Evolutionary conservation across 2,113 vertebrate genomes (phyloP), one percentile per base, ranked within the genome.

Genomic region (Dolichotis patagonum): DNA sequence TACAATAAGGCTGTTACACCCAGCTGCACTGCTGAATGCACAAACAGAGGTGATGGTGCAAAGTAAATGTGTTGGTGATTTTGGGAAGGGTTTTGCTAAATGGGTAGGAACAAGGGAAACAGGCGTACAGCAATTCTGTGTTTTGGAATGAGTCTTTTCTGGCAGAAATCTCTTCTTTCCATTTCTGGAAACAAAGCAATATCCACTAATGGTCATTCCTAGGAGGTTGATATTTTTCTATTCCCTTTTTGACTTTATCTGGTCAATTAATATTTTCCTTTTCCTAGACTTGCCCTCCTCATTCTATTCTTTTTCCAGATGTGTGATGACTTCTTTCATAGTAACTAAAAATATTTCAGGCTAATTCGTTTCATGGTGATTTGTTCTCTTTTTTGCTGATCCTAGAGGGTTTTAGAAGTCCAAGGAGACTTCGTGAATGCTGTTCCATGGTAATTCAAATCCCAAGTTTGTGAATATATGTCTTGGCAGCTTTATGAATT

Each of bases 231-330:
- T 75, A 52, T 16, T 97, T 91, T 97, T 60, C 87, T 95, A 54
- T 85, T n/a, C 62, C 54, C 8, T 69, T 94, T 97, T 97, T 90
- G 94, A 83, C n/a, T 96, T 98, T 95, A 98, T 97, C 81, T 96
- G 96, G 96, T 97, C 95, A 11, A 88, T 98, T 98, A 94, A 97
- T 97, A 96, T 97, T 98, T 98, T 97, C 81, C 96, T 98, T 98
- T 98, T 95, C 94, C 88, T 97, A 85, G 82, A 10, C 22, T 97
- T 83, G 92, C 87, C 24, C 22, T 46, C 77, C 95, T 92, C 85
- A 85, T 85, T 88, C 43, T 94, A 97, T 88, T 80, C 95, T 97
- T 98, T 98, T 98, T 98, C 97, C 98, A 98, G 98, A 98, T 98
- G 98, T 98, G 97, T 95, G 95, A 97, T 96, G 98, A 98, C 96